Evolutionary conservation across 2,797 vertebrate genomes (phyloP), one percentile per base, ranked within the genome.

Genomic region (Rhynchonycteris naso): DNA sequence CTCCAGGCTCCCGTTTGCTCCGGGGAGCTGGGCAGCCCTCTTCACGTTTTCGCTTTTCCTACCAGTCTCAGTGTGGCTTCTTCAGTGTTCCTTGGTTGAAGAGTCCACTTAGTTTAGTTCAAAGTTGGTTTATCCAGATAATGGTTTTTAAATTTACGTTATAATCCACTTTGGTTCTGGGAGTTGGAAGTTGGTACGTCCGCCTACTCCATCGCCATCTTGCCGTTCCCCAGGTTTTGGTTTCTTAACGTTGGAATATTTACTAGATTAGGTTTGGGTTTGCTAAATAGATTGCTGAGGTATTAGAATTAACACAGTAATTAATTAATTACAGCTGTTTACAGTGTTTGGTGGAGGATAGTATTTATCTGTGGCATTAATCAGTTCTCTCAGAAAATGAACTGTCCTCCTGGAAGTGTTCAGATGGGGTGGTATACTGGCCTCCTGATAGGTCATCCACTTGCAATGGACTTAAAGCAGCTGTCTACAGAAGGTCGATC

Each of bases 361-460:
- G 35, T 84, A 33, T 78, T 85, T 92, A 61, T 76, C 85, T 94
- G 63, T 82, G n/a, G 7, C 59, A 71, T 18, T 82, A 65, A 68
- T 75, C 50, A 58, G 26, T 89, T 69, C 30, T 65, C 14, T 74
- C n/a, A 81, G 47, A 75, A 86, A 90, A 26, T 54, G 50, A 14
- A 18, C 21, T 71, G 22, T 85, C 33, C 19, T 1, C 11, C 14
- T 65, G 21, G 4, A 43, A 76, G 21, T 91, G 2, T 71, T 94
- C 14, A 35, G 14, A 33, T 47, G 0, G 47, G 16, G 21, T 47
- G 33, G 21, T 9, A 14, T 18, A 12, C 7, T 65, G 54, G 5
- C 33, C 52, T 91, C 33, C 47, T 66, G 63, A 22, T n/a, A 22
- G 19, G 11, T 30, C 33, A 28, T 47, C 33, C 13, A 16, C 38